Base-by-base conservation (phyloP, 2,113 vertebrate species). In the Nibea coibor region DNA sequence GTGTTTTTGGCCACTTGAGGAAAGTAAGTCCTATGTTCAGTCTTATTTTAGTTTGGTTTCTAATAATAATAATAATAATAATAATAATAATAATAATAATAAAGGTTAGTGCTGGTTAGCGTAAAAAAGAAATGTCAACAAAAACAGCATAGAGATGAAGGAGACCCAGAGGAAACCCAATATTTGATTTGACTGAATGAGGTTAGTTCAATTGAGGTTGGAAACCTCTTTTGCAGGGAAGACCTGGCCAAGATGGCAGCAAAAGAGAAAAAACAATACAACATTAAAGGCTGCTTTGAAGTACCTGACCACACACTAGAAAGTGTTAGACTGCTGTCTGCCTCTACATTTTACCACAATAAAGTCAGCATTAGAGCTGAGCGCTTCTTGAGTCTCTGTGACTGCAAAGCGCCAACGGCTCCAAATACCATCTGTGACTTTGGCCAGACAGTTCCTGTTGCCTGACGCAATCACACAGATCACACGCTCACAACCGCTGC, bases 371-470 rank as follows among this genome's bases (percentile, higher is more conserved):
- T 39, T 53, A 24, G 61, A 81, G 57, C 85, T 50, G 48, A 63
- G 56, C 78, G 73, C 82, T 82, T 48, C 80, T 77, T 62, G 65
- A 87, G 78, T 66, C 79, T 86, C 64, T 43, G 72, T 14, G 86
- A 85, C 88, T 86, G 84, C 64, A 47, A 22, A 88, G 83, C n/a
- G 80, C 93, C 89, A 69, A 15, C 1, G 76, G 88, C 89, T 87
- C 74, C 15, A 10, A 86, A 81, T 59, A 0, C 93, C 93, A 93
- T 93, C 90, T 93, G 91, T 72, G 89, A 62, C 84, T 90, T 80
- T 80, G 84, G 87, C 81, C 78, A 68, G 73, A 77, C 59, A 54
- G 51, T 89, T 88, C 84, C 86, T 69, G 75, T 56, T 82, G 82
- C 63, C 78, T 86, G 68, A 58, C 69, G 15, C 71, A 3, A 50